Evolutionary conservation across 1,140 invertebrate genomes (phyloP).

Genomic region (Pissodes strobi): DNA sequence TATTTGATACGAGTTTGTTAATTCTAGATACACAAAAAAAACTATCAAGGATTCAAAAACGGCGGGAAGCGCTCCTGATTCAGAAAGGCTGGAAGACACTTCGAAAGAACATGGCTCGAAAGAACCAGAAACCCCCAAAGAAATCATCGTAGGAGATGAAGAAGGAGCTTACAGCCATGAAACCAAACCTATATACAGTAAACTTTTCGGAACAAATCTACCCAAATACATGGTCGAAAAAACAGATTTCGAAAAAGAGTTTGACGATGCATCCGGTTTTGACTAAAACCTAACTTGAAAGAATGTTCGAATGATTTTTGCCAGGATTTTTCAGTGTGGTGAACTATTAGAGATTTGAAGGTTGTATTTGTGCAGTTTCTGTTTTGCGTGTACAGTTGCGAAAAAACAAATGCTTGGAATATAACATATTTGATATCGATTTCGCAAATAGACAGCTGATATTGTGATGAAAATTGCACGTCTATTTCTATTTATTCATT

Average conservation of each 20-base stretch:
- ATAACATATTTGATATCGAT: too few relatives aligned
- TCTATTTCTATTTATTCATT: too few relatives aligned
- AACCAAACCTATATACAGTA: conserved; percentile 66
- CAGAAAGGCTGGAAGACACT: conserved; percentile 41
- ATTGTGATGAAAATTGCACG: too few relatives aligned
- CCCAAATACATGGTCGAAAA: conserved; percentile 70
- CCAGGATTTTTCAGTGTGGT: too few relatives aligned
- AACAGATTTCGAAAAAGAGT: conserved; percentile 68
- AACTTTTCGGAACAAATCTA: conserved; percentile 64
- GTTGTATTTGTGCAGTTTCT: too few relatives aligned
- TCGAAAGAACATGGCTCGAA: conserved; percentile 5
- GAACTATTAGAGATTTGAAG: too few relatives aligned
- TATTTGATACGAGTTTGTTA: too few relatives aligned
- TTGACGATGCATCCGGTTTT: conserved; percentile 58
- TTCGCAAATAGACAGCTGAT: too few relatives aligned
- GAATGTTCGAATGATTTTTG: too few relatives aligned
- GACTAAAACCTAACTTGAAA: too few relatives aligned
- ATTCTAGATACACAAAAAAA: conserved; percentile 20
- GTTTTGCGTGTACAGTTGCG: too few relatives aligned
- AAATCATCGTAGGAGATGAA: conserved; percentile 59
- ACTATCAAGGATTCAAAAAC: conserved; percentile 15
- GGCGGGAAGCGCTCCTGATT: conserved; percentile 26
- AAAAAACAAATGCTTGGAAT: too few relatives aligned
- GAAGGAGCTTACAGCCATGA: conserved; percentile 65
- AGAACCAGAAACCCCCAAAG: conserved; percentile 57